Evolutionary conservation across 1,140 invertebrate genomes (phyloP), one percentile per base, ranked within the genome.

Genomic region (Oncopeltus fasciatus): DNA sequence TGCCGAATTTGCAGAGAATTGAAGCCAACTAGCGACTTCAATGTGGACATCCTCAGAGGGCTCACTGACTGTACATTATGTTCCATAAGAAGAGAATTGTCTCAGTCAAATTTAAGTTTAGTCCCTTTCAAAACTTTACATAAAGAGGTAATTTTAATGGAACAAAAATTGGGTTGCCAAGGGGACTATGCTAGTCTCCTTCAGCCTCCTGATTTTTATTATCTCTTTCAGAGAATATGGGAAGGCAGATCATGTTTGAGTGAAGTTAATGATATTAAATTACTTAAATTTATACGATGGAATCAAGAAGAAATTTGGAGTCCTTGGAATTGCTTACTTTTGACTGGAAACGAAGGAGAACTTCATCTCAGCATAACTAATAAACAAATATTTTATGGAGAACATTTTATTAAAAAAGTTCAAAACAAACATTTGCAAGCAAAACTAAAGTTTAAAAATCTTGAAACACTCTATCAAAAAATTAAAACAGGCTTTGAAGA

Each of bases 161-260:
- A 53, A 53, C 20, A 24, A 24, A 24, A 2, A 53, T 24, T 12
- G 26, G 49, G 49, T 21, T 24, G 2, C 20, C 14, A 53, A 24
- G 24, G 26, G 16, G 49, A 14, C 1, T 53, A 53, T 27, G 14
- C 26, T 27, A 24, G 14, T 11, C 49, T 53, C 2, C 24, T 53
- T 9, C 18, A 53, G 49, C 24, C 49, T 24, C 16, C 20, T 8
- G 14, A 24, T 53, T 8, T 53, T 9, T 27, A 53, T 14, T 53
- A 53, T 53, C 49, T 53, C 16, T 18, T 53, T 24, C 49, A 53
- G 16, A 53, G 16, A 18, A 53, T 53, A 53, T 53, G 49, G 49
- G 18, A 53, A 53, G 49, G 49, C 16, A 53, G 49, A 14, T 53
- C 49, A 14, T 53, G 20, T 12, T 24, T 53, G 24, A 53, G 49